These are phyloP conservation scores for Cosmia trapezina DNA, from an alignment of 2,888 invertebrate genomes.

Conservation along the genomic window DNA sequence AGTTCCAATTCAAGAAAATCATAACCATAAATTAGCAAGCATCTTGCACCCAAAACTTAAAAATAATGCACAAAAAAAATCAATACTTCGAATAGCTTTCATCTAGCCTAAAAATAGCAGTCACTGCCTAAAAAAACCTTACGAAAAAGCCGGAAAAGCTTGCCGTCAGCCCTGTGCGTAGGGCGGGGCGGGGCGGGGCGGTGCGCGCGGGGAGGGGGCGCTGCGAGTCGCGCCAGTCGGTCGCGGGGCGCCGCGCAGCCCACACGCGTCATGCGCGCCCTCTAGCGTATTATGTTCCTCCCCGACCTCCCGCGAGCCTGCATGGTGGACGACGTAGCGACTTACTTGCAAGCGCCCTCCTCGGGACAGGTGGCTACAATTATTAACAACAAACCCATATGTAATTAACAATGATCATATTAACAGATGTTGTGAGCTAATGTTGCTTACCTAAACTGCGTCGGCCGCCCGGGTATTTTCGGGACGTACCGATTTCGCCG, in stretches of 20 bases:
- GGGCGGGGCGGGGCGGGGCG: slow-evolving; percentile 72
- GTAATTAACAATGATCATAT: slow-evolving; percentile 91
- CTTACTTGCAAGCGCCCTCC: slow-evolving; percentile 98
- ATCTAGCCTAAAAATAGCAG: slow-evolving; percentile 54
- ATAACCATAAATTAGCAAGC: neutral
- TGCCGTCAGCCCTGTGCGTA: slow-evolving; percentile 77
- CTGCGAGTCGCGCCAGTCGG: slow-evolving; percentile 82
- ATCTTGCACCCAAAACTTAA: neutral
- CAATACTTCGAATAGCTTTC: slow-evolving; percentile 57
- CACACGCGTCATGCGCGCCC: slow-evolving; percentile 88
- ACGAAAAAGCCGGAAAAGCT: slow-evolving; percentile 77
- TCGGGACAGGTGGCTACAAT: slow-evolving; percentile 96
- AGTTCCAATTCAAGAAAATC: neutral
- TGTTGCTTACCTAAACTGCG: slow-evolving; percentile 88
- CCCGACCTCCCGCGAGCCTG: slow-evolving; percentile 98
- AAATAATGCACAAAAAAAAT: slow-evolving; percentile 46
- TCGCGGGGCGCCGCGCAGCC: slow-evolving; percentile 89
- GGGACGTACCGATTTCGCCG: slow-evolving; percentile 81
- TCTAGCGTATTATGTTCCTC: slow-evolving; percentile 94
- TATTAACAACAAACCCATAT: slow-evolving; percentile 90
- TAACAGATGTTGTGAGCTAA: slow-evolving; percentile 90
- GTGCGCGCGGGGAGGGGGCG: slow-evolving; percentile 64
- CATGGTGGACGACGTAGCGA: slow-evolving; percentile 99
- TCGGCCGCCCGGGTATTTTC: slow-evolving; percentile 90
- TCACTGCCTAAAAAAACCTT: slow-evolving; percentile 52